Percentiles rank a stretch among this genome's conserved stretches.
Conservation (phyloP, 2,797 vertebrate genomes). For the Myoxocephalus aenaeus region DNA sequence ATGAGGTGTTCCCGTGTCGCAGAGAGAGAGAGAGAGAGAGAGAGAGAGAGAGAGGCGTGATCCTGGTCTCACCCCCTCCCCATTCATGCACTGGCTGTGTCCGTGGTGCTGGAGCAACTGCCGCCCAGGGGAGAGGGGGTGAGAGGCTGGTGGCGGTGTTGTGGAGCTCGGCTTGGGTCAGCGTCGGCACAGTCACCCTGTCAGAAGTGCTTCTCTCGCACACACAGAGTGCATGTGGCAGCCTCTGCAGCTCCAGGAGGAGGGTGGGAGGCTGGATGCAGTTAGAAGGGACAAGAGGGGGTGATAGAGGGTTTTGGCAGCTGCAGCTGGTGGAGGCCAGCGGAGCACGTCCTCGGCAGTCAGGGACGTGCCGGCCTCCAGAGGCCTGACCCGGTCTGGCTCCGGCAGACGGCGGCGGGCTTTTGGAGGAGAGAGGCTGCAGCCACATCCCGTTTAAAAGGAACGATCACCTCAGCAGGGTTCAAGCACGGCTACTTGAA, state of each 20-base stretch:
- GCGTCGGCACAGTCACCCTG: conserved; percentile 71
- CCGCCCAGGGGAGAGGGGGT: conserved; percentile 47
- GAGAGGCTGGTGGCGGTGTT: conserved; percentile 26
- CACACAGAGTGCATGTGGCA: conserved; percentile 56
- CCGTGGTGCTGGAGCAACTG: conserved; percentile 58
- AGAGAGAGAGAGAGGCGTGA: conserved; percentile 30
- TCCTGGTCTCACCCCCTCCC: conserved; percentile 45
- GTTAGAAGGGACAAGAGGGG: conserved; percentile 26
- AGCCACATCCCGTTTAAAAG: conserved; percentile 26
- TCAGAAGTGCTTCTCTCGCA: conserved; percentile 70
- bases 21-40: background rate
- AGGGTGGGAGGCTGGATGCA: background rate
- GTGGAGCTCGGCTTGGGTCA: conserved; percentile 68
- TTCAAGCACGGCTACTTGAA: conserved; percentile 14
- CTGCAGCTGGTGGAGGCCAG: conserved; percentile 65
- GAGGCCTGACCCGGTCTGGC: conserved; percentile 72
- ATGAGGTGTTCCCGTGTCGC: conserved; percentile 79
- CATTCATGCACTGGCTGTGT: conserved; percentile 28
- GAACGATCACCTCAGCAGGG: conserved; percentile 17
- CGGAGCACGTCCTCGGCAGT: conserved; percentile 57
- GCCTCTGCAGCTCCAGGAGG: conserved; percentile 38
- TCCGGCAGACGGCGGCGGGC: conserved; percentile 33
- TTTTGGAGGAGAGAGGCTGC: conserved; percentile 49
- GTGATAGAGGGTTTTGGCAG: conserved; percentile 42
- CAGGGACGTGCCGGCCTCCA: conserved; percentile 50